Base-by-base conservation (phyloP, 2,888 invertebrate species). In the Cabera pusaria region DNA sequence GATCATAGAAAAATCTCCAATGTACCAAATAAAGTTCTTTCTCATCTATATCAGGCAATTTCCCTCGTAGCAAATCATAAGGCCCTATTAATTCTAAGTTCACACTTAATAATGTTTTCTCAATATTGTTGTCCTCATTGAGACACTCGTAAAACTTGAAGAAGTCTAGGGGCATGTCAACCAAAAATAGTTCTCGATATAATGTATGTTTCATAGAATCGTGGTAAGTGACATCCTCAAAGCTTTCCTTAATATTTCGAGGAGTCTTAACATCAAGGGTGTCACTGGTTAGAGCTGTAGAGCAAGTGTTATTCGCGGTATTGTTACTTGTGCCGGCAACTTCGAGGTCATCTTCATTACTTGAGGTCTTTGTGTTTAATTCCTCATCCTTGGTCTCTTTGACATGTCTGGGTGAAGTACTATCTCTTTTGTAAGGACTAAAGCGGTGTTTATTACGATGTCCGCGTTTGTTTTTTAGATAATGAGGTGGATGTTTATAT, bases 1-100 rank as follows among this genome's bases (percentile, higher is more conserved):
- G 96, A 87, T 99, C 98, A 76, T 94, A 97, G 71, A 92, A 97
- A 79, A 95, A 98, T 56, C 98, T 91, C 95, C 96, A 97, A 71
- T 98, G 97, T 5, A 93, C 80, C 26, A 97, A 89, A 69, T 93
- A 95, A 43, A 93, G 84, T 42, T 92, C 84, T 44, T 92, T 90
- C 41, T 91, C 78, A 0, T 90, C 76, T 10, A 91, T 70, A 37
- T 80, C 74, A 1, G 90, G 90, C 47, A 95, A 89, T 59, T 91
- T 91, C 3, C 92, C 93, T 24, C 90, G 83, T 18, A 98, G 74
- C 31, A 96, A 92, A 76, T 98, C 97, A 83, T 92, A 98, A 0
- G 98, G 96, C 0, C 98, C 98, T 22, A 97, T 96, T 23, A 97
- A 81, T 51, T 91, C 82, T 19, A 97, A 82, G 39, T 93, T 93